phyloP scores from a whole-genome alignment of 2,797 vertebrate species.

The Enteromius paludinosus region DNA sequence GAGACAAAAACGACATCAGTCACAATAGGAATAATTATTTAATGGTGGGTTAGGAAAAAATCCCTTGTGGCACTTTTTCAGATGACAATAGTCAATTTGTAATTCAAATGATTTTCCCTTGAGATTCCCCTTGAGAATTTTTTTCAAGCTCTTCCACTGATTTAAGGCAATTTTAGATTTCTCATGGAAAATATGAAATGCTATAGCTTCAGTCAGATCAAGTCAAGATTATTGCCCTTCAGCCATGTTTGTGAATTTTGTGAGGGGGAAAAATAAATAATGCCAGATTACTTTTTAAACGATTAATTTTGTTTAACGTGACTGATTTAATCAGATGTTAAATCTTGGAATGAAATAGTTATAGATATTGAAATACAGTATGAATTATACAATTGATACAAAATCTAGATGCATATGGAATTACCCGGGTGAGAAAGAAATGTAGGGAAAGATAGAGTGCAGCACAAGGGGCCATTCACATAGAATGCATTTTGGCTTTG shows the following conservation, averaged over 20 bases:
- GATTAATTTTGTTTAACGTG: background rate
- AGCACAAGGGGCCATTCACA: background rate
- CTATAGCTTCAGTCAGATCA: conserved; percentile 5
- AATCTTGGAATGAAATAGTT: background rate
- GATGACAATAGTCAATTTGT: conserved; percentile 30
- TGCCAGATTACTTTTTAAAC: background rate
- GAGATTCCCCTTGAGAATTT: background rate
- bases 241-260: background rate
- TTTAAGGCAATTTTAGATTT: conserved; percentile 6
- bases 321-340: background rate
- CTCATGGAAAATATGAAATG: conserved; percentile 12
- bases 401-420: background rate
- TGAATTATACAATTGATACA: background rate
- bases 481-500: background rate
- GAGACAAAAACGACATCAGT: background rate
- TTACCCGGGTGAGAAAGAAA: background rate
- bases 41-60: background rate
- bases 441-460: background rate
- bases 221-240: background rate
- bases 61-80: conserved; percentile 1
- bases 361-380: background rate
- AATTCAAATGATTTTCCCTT: conserved; percentile 7
- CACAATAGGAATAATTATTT: background rate
- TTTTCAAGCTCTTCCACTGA: background rate
- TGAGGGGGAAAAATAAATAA: background rate